A percentile compares a stretch with the other conserved stretches of the same genome.
Evolutionary conservation across 1,140 invertebrate genomes (phyloP).

Genomic region (Drosophila biarmipes): DNA sequence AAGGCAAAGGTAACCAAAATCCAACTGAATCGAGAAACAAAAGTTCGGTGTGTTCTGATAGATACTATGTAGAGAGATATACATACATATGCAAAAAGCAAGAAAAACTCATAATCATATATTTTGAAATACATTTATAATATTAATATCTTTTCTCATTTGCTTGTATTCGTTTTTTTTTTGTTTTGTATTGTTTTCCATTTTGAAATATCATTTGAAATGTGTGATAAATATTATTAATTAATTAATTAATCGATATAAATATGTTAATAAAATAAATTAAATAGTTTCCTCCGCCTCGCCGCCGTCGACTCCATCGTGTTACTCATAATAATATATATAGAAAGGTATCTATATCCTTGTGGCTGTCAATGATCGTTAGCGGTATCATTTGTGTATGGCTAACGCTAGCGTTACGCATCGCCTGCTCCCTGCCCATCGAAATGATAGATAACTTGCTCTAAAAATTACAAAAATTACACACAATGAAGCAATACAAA

Average conservation of each 20-base stretch:
- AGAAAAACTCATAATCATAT: constrained; percentile 82
- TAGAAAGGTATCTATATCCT: constrained; percentile 45
- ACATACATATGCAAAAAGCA: constrained; percentile 75
- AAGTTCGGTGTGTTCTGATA: constrained; percentile 63
- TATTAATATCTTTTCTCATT: constrained; percentile 69
- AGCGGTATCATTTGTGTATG: constrained; percentile 46
- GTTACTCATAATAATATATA: constrained; percentile 61
- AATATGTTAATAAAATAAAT: constrained; percentile 82
- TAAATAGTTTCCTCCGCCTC: constrained; percentile 62
- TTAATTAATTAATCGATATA: constrained; percentile 72
- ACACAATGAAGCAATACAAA: constrained; percentile 53
- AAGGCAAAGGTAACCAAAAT: constrained; percentile 26
- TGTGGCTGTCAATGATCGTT: constrained; percentile 37
- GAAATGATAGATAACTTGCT: constrained; percentile 33
- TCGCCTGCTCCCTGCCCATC: constrained; percentile 13
- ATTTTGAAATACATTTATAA: constrained; percentile 83
- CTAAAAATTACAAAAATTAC: constrained; percentile 59
- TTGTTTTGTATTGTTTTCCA: constrained; percentile 63
- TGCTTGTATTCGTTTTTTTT: constrained; percentile 40
- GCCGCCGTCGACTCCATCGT: constrained; percentile 34
- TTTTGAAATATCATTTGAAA: constrained; percentile 81
- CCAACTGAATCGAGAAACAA: constrained; percentile 38
- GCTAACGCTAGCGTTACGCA: constrained; percentile 36
- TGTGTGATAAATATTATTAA: constrained; percentile 82
- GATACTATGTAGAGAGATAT: constrained; percentile 48